Evolutionary conservation across 2,888 invertebrate genomes (phyloP).

Genomic region (Blera fallax): DNA sequence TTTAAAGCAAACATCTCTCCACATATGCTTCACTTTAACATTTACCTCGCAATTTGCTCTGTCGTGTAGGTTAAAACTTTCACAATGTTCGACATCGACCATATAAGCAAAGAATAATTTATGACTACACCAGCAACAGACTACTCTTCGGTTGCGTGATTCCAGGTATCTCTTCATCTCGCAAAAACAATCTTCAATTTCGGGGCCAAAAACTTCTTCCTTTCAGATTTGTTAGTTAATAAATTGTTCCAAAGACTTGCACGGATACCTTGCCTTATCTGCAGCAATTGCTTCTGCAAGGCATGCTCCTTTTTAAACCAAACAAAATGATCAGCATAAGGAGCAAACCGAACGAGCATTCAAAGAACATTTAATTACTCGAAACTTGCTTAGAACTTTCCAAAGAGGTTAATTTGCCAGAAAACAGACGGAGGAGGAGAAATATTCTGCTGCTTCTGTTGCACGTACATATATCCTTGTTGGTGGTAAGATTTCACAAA

Average conservation of each 20-base stretch:
- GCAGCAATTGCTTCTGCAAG: neutral
- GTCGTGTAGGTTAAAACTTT: slow-evolving; percentile 16
- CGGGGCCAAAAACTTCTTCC: slow-evolving; percentile 38
- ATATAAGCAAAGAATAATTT: slow-evolving; percentile 55
- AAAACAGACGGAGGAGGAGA: neutral
- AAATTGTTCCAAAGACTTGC: slow-evolving; percentile 28
- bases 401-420: slow-evolving; percentile 47
- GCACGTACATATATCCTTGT: neutral
- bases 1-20: neutral
- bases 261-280: slow-evolving; percentile 12
- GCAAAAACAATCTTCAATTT: slow-evolving; percentile 49
- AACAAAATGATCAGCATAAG: slow-evolving; percentile 37
- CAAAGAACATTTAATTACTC: slow-evolving; percentile 65
- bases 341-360: slow-evolving; percentile 24
- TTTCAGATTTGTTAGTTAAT: slow-evolving; percentile 33
- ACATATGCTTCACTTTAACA: neutral
- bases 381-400: slow-evolving; percentile 59
- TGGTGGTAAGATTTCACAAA: neutral
- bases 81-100: slow-evolving; percentile 42
- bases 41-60: neutral
- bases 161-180: slow-evolving; percentile 42
- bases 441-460: neutral
- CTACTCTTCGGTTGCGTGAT: slow-evolving; percentile 42
- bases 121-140: slow-evolving; percentile 53
- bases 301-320: neutral